These are phyloP conservation scores for Phymatocera aterrima DNA, from an alignment of 2,888 invertebrate species.

Conservation along the genomic window DNA sequence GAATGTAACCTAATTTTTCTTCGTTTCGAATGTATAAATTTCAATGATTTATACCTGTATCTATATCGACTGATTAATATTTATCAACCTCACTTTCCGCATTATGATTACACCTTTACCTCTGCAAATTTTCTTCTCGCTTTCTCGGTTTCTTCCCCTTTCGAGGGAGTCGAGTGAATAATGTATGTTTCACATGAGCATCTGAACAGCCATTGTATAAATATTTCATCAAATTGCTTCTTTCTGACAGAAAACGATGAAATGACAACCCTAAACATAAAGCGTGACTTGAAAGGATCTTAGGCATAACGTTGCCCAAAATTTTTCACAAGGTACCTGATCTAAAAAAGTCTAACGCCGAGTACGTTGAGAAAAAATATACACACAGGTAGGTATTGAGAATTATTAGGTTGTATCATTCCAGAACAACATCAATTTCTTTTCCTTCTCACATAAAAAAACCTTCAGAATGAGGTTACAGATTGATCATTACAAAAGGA, in stretches of 20 bases:
- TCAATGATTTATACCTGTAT: background rate
- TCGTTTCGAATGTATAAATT: background rate
- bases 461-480: no score
- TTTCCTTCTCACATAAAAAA: no score
- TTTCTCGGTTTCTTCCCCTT: no score
- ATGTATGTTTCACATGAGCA: background rate
- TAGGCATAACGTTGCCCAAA: background rate
- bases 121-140: no score
- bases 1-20: background rate
- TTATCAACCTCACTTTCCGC: background rate
- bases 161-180: background rate
- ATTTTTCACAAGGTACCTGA: background rate
- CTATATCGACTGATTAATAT: background rate
- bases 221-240: slow-evolving; percentile 11
- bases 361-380: background rate
- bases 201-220: background rate
- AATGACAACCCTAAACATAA: background rate
- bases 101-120: background rate
- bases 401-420: no score
- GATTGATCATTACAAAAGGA: no score
- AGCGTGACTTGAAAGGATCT: background rate
- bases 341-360: background rate
- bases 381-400: no score
- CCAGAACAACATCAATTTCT: no score
- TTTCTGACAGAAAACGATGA: background rate